A percentile compares a stretch with the other conserved stretches of the same genome.
Evolutionary conservation across 2,113 vertebrate species (phyloP).

Genomic region (Lichenostomus cassidix): DNA sequence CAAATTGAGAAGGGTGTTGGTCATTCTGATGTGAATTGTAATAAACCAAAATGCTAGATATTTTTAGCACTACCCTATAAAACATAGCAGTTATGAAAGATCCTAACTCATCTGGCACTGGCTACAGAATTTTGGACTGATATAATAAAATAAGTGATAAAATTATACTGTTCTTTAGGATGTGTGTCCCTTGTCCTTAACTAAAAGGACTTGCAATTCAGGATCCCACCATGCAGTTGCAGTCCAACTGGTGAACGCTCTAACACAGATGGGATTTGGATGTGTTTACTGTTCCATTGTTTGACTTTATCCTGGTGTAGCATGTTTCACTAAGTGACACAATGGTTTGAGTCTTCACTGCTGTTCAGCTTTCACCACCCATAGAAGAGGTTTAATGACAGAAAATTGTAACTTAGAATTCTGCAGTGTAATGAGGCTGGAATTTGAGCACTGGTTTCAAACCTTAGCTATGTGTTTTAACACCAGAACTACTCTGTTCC

Average conservation of each 20-base stretch:
- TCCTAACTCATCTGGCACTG: not conserved
- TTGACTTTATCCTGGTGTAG: not conserved
- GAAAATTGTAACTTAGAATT: not conserved
- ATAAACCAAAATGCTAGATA: not conserved
- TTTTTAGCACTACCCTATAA: not conserved
- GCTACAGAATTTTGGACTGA: not conserved
- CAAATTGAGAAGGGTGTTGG: not conserved
- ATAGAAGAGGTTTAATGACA: not conserved
- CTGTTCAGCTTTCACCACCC: not conserved
- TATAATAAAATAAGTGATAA: not conserved
- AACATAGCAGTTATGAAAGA: not conserved
- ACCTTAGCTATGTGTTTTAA: not conserved
- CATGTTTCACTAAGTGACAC: not conserved
- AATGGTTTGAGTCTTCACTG: not conserved
- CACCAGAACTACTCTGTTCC: not conserved
- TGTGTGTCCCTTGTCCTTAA: not conserved
- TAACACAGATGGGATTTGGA: not conserved
- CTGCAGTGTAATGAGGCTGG: not conserved
- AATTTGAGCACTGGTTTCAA: not conserved
- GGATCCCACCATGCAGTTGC: not conserved
- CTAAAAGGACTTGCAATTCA: not conserved
- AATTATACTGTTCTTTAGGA: not conserved
- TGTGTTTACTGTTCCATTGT: not conserved
- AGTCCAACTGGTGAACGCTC: not conserved
- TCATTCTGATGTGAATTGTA: not conserved